Conservation (phyloP, 64 coral and sea anemone genomes). For the Montipora foliosa region DNA sequence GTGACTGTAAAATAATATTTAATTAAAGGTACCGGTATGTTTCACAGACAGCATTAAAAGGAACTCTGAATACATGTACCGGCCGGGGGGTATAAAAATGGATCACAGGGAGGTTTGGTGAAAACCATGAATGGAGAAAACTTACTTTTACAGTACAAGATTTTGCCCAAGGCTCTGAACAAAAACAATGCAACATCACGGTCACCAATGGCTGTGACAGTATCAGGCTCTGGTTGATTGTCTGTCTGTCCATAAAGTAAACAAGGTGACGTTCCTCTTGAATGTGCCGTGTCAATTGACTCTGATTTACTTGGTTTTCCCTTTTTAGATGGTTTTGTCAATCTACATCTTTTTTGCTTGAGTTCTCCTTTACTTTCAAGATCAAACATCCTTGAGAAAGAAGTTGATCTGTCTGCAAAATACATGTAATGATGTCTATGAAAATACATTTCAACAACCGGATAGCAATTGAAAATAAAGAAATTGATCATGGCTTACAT, state of each 20-base stretch:
- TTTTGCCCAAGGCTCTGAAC: conserved; percentile 93
- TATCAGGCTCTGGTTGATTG: conserved; percentile 25
- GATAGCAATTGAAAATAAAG: too few species aligned
- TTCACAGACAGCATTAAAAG: too few species aligned
- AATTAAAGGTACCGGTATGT: too few species aligned
- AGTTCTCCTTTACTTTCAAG: neutral
- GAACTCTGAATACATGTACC: too few species aligned
- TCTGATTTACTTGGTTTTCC: conserved; percentile 27
- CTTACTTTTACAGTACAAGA: conserved; percentile 97
- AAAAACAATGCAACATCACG: conserved; percentile 90
- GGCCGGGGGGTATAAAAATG: too few species aligned
- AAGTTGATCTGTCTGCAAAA: neutral
- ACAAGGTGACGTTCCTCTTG: neutral
- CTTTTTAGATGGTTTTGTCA: conserved; percentile 34
- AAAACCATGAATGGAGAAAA: neutral
- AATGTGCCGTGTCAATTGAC: neutral
- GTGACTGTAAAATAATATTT: too few species aligned
- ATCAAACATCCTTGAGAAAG: neutral
- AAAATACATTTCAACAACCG: too few species aligned
- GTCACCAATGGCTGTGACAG: conserved; percentile 76
- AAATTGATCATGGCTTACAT: too few species aligned
- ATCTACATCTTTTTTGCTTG: neutral
- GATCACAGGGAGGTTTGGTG: too few species aligned
- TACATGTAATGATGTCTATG: too few species aligned
- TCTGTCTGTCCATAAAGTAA: conserved; percentile 53